Conservation (phyloP, 2,113 vertebrate genomes). For the Polypterus bichir region DNA sequence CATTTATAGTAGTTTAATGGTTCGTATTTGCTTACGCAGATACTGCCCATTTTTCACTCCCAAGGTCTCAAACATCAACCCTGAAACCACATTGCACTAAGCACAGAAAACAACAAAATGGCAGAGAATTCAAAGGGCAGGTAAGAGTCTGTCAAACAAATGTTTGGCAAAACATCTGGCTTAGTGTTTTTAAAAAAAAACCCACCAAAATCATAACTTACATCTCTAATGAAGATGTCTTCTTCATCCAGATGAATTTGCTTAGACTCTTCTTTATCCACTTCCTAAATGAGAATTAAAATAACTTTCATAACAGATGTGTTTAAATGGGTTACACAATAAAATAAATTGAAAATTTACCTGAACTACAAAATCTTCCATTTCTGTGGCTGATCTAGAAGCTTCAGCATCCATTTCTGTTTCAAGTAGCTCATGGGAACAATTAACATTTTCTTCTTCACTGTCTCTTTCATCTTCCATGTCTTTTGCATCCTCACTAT, state of each 20-base stretch:
- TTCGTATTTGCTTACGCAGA: no score
- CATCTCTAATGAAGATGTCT: neutral
- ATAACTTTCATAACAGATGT: neutral
- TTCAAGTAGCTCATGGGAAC: slow-evolving; percentile 24
- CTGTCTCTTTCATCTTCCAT: slow-evolving; percentile 48
- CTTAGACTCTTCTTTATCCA: neutral
- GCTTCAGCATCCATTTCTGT: slow-evolving; percentile 1
- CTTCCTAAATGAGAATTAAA: neutral
- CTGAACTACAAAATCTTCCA: neutral
- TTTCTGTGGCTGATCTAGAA: neutral
- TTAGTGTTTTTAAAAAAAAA: no score
- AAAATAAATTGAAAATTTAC: neutral
- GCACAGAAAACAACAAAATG: no score
- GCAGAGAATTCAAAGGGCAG: no score
- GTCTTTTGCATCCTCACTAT: slow-evolving; percentile 55
- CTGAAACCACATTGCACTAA: no score
- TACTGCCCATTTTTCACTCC: no score
- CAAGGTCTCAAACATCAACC: no score
- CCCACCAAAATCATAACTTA: neutral
- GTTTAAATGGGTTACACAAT: neutral
- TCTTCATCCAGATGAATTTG: neutral
- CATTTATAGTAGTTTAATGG: no score
- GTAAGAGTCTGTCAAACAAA: no score
- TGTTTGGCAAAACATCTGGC: no score
- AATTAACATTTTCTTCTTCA: slow-evolving; percentile 47